Evolutionary conservation across 1,140 invertebrate species (phyloP).

Genomic region (Dendroctonus valens): DNA sequence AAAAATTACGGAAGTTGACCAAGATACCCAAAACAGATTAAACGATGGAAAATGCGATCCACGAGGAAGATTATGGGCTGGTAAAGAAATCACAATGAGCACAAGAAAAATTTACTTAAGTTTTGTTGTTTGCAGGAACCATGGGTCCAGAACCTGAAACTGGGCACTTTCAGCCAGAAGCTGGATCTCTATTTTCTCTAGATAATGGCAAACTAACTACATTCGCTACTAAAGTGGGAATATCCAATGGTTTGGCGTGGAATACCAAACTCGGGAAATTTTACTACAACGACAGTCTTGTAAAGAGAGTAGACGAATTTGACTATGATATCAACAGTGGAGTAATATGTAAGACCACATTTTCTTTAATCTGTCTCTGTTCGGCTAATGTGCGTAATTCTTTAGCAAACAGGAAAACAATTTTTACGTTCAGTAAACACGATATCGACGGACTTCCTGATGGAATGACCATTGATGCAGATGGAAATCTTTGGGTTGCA

Average conservation of each 20-base stretch:
- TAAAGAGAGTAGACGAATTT: conserved; percentile 64
- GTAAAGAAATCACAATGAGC: conserved; percentile 24
- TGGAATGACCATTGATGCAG: conserved; percentile 68
- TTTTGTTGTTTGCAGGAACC: conserved; percentile 35
- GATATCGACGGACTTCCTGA: conserved; percentile 55
- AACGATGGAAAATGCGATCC: conserved; percentile 88
- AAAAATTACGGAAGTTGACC: conserved; percentile 39
- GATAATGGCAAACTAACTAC: conserved; percentile 31
- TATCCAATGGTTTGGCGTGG: conserved; percentile 84
- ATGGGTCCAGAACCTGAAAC: conserved; percentile 38
- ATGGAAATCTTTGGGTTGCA: conserved; percentile 67
- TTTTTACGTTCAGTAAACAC: conserved; percentile 39
- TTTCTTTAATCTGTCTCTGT: conserved; percentile 3
- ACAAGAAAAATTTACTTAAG: neutral
- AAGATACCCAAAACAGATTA: conserved; percentile 59
- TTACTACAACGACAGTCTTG: conserved; percentile 74
- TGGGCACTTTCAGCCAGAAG: conserved; percentile 32
- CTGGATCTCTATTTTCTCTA: conserved; percentile 38
- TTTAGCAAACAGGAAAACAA: conserved; percentile 39
- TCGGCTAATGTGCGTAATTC: neutral
- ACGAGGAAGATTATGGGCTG: conserved; percentile 67
- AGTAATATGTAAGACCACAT: conserved; percentile 59
- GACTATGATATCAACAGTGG: conserved; percentile 72
- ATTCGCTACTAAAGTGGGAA: conserved; percentile 55
- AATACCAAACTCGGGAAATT: conserved; percentile 63